Conservation (phyloP, 2,797 vertebrate genomes). For the Pelobates cultripes region DNA sequence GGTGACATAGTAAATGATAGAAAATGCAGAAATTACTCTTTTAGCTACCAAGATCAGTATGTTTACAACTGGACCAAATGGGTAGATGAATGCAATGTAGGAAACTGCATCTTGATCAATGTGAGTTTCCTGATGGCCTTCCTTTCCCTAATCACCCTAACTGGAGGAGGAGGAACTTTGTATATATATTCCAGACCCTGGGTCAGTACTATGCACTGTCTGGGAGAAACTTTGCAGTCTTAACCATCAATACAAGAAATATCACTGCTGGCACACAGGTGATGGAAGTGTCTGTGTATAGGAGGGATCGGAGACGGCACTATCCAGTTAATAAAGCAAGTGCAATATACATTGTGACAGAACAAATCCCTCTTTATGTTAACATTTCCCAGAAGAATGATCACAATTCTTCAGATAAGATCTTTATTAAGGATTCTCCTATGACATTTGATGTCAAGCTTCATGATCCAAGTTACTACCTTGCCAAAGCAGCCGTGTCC, state of each 20-base stretch:
- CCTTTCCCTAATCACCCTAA: slow-evolving; percentile 81
- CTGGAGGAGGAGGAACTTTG: slow-evolving; percentile 81
- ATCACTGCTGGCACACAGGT: slow-evolving; percentile 79
- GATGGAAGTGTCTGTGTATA: slow-evolving; percentile 87
- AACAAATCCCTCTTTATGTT: slow-evolving; percentile 87
- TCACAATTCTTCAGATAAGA: slow-evolving; percentile 77
- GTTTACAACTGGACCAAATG: slow-evolving; percentile 87
- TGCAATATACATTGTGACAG: slow-evolving; percentile 83
- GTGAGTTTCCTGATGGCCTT: slow-evolving; percentile 85
- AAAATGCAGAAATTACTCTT: slow-evolving; percentile 77
- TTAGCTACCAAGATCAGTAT: slow-evolving; percentile 69
- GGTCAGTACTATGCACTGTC: slow-evolving; percentile 86
- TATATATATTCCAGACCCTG: slow-evolving; percentile 89
- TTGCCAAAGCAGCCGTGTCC: slow-evolving; percentile 81
- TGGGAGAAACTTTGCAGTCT: slow-evolving; percentile 76
- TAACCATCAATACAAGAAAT: slow-evolving; percentile 84
- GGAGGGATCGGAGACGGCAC: slow-evolving; percentile 74
- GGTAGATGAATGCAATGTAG: slow-evolving; percentile 68
- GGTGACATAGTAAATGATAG: slow-evolving; percentile 83
- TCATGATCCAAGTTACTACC: slow-evolving; percentile 90
- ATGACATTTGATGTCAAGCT: slow-evolving; percentile 81
- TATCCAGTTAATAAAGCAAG: slow-evolving; percentile 78
- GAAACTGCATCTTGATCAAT: slow-evolving; percentile 67
- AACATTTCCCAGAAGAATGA: slow-evolving; percentile 85
- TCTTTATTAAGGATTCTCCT: slow-evolving; percentile 83